phyloP scores from a whole-genome alignment of 2,797 vertebrate genomes.

The Bucorvus abyssinicus region DNA sequence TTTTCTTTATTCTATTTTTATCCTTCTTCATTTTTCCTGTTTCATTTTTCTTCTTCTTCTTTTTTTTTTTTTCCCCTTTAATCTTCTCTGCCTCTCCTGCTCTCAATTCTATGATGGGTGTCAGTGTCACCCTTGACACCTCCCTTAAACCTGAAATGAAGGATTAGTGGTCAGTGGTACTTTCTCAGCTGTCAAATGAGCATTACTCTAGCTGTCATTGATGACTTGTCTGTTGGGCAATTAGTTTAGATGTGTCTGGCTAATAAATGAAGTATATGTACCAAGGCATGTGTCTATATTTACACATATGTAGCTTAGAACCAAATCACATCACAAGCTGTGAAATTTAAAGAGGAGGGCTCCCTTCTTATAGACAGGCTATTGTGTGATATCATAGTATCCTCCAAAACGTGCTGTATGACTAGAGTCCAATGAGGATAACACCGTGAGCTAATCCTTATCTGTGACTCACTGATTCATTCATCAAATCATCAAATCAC shows the following conservation, averaged over 20 bases:
- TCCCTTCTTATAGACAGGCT: background rate
- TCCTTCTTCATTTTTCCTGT: constrained; percentile 42
- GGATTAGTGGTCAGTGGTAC: background rate
- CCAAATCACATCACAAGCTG: background rate
- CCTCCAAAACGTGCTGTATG: background rate
- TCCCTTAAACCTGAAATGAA: background rate
- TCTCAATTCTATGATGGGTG: background rate
- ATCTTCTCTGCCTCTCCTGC: background rate
- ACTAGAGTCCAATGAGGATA: background rate
- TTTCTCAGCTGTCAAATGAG: background rate
- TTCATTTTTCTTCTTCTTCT: background rate
- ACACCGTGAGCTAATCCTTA: background rate
- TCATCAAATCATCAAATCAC: background rate
- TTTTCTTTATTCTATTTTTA: constrained; percentile 70
- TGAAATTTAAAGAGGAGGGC: background rate
- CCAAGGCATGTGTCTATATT: background rate
- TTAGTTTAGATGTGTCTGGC: background rate
- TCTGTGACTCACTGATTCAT: background rate
- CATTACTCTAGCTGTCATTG: background rate
- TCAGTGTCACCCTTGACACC: background rate
- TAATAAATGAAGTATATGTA: background rate
- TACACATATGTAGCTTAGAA: background rate
- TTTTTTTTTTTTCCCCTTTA: background rate
- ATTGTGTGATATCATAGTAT: background rate
- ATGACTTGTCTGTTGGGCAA: background rate